These are phyloP conservation scores for Brevimyrus niger DNA, from an alignment of 2,113 vertebrate species.

Conservation along the genomic window DNA sequence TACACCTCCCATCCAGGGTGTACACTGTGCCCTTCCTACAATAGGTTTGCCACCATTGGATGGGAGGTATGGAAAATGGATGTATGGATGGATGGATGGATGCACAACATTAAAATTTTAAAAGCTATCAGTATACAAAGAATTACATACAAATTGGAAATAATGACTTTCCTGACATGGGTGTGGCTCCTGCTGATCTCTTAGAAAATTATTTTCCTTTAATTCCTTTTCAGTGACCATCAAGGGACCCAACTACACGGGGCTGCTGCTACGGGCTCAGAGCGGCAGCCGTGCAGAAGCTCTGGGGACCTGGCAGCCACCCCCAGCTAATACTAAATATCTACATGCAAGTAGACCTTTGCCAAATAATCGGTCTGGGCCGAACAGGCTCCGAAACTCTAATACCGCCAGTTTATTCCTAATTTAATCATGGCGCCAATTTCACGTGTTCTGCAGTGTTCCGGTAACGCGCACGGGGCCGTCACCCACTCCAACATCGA, in stretches of 20 bases:
- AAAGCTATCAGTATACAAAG: not conserved
- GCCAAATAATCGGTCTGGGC: not conserved
- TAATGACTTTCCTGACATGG: not conserved
- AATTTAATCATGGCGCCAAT: not conserved
- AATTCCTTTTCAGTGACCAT: constrained; percentile 47
- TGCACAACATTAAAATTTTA: not conserved
- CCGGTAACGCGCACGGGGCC: constrained; percentile 31
- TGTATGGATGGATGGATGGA: not conserved
- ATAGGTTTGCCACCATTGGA: not conserved
- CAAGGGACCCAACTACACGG: constrained; percentile 48
- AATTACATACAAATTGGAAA: not conserved
- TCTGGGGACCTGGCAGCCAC: constrained; percentile 48
- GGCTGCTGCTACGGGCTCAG: constrained; percentile 50
- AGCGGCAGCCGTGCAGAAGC: constrained; percentile 21
- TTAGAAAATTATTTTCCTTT: not conserved
- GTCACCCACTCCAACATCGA: constrained; percentile 42
- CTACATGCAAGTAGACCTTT: constrained; percentile 38
- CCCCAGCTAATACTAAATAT: constrained; percentile 44
- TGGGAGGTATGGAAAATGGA: not conserved
- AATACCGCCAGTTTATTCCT: not conserved
- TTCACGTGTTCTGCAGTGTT: constrained; percentile 32
- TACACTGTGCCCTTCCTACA: not conserved
- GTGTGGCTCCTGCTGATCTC: not conserved
- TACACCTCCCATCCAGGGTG: not conserved
- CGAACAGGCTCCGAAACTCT: not conserved